These are phyloP conservation scores for Phocoena phocoena DNA, from an alignment of 2,113 vertebrate species.

Conservation along the genomic window DNA sequence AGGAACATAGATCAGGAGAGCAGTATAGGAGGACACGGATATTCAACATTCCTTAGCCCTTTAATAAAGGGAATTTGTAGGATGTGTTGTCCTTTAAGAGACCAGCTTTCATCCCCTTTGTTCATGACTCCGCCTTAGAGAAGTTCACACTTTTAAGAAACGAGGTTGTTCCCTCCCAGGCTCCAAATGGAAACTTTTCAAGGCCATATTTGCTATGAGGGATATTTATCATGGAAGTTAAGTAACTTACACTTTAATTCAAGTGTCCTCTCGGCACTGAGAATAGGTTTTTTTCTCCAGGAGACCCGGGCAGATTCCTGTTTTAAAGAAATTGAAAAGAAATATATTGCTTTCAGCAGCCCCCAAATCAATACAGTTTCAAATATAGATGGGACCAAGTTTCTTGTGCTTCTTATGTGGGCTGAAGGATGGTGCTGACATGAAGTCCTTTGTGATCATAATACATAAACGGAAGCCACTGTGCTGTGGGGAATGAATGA, in stretches of 20 bases:
- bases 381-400: conserved; percentile 40
- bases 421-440: conserved; percentile 47
- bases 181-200: conserved; percentile 55
- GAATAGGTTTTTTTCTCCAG: conserved; percentile 64
- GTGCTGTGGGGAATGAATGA: background rate
- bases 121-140: conserved; percentile 13
- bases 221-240: conserved; percentile 65
- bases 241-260: conserved; percentile 67
- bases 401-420: conserved; percentile 42
- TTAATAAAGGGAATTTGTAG: background rate
- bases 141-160: conserved; percentile 51
- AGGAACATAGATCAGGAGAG: background rate
- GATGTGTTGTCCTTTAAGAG: background rate
- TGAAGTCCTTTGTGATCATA: conserved; percentile 48
- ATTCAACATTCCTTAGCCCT: background rate
- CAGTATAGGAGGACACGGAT: background rate
- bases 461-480: conserved; percentile 7
- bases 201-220: conserved; percentile 50
- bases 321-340: conserved; percentile 72
- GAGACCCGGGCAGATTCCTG: background rate
- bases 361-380: conserved; percentile 67
- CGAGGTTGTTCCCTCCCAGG: conserved; percentile 10
- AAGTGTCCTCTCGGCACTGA: conserved; percentile 43
- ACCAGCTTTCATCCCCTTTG: conserved; percentile 12
- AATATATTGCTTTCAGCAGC: conserved; percentile 64